Evolutionary conservation across 2,888 invertebrate species (phyloP).

Genomic region (Brenthis daphne): DNA sequence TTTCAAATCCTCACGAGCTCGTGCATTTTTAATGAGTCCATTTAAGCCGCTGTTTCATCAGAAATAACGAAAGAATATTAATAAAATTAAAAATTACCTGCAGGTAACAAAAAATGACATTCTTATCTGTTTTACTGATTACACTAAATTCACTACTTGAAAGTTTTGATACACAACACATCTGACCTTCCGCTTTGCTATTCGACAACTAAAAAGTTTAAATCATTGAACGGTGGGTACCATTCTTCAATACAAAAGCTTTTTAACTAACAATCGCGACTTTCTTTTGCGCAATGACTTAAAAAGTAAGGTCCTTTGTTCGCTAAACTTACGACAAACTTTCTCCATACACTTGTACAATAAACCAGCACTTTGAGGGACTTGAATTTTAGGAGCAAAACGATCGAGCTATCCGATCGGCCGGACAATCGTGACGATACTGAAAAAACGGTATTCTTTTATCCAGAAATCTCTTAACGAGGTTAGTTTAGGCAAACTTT

Average conservation of each 20-base stretch:
- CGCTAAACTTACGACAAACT: constrained; percentile 61
- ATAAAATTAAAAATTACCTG: constrained; percentile 25
- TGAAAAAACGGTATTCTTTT: constrained; percentile 80
- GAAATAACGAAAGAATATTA: not conserved
- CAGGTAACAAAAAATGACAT: not conserved
- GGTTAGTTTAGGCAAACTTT: constrained; percentile 82
- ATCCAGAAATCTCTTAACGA: constrained; percentile 81
- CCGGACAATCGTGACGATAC: constrained; percentile 78
- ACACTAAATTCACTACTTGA: constrained; percentile 25
- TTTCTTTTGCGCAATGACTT: constrained; percentile 71
- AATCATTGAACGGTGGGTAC: constrained; percentile 55
- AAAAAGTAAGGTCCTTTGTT: constrained; percentile 63
- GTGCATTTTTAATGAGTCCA: not conserved
- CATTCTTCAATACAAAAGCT: constrained; percentile 66
- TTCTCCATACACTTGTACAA: constrained; percentile 66
- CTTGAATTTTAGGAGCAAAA: constrained; percentile 45
- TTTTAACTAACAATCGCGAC: constrained; percentile 68
- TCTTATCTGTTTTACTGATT: constrained; percentile 10
- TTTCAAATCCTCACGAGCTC: constrained; percentile 5
- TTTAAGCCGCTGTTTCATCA: not conserved
- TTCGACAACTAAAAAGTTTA: constrained; percentile 69
- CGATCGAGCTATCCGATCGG: constrained; percentile 76
- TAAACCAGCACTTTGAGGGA: constrained; percentile 48
- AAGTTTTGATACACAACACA: constrained; percentile 53
- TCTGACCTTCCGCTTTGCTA: constrained; percentile 62